A percentile compares a stretch with the other conserved stretches of the same genome.
phyloP scores from a whole-genome alignment of 92 coral and sea anemone species.

The Desmophyllum pertusum region DNA sequence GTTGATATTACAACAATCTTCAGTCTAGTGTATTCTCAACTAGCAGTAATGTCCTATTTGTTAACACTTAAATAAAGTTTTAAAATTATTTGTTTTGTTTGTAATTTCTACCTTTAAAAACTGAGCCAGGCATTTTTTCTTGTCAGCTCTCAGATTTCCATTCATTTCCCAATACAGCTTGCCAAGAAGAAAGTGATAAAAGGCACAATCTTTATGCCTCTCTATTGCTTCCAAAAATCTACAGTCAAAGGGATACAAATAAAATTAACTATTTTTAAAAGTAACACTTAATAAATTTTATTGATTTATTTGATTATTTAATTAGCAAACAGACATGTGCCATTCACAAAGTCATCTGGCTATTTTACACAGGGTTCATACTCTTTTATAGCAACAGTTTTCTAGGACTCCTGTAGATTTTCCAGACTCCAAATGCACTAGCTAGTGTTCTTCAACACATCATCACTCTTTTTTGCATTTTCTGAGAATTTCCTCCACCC shows the following conservation, averaged over 20 bases:
- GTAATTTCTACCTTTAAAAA: slow-evolving; percentile 73
- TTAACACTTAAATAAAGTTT: too few species aligned
- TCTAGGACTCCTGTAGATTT: too few species aligned
- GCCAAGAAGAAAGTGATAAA: slow-evolving; percentile 80
- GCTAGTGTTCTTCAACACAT: too few species aligned
- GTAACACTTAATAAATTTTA: too few species aligned
- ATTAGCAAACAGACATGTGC: too few species aligned
- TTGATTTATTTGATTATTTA: too few species aligned
- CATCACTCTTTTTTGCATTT: too few species aligned
- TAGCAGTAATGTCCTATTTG: neutral
- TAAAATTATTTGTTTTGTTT: neutral
- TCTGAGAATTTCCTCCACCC: too few species aligned
- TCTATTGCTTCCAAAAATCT: slow-evolving; percentile 89
- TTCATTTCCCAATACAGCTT: slow-evolving; percentile 96
- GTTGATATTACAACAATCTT: neutral
- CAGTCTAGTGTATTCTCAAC: neutral
- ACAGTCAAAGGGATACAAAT: neutral
- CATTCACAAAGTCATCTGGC: too few species aligned
- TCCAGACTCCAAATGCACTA: too few species aligned
- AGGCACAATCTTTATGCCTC: slow-evolving; percentile 64
- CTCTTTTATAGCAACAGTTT: too few species aligned
- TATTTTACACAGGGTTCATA: too few species aligned
- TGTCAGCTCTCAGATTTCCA: slow-evolving; percentile 83
- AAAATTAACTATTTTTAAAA: neutral
- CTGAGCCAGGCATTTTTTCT: slow-evolving; percentile 83